phyloP scores from a whole-genome alignment of 2,888 invertebrate genomes.

The Cataglyphis altisquamis region DNA sequence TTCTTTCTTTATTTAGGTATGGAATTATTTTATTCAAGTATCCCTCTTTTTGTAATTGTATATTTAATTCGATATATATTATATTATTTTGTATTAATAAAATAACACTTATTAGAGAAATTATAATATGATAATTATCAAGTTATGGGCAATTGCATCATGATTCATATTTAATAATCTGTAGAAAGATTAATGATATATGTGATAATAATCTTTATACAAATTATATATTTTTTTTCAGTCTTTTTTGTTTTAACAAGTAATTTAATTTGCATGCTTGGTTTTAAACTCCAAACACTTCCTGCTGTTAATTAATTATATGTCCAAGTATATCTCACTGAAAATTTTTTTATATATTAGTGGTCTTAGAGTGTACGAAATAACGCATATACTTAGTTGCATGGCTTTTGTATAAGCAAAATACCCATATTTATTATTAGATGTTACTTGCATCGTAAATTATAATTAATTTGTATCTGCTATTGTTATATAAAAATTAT shows the following conservation, averaged over 20 bases:
- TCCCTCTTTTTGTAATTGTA: not conserved
- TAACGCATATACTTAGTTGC: constrained; percentile 63
- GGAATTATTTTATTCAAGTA: constrained; percentile 14
- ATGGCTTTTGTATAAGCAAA: constrained; percentile 62
- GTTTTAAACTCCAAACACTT: not conserved
- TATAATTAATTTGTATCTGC: constrained; percentile 1
- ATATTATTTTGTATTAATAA: not conserved
- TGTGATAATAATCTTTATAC: not conserved
- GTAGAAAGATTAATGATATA: not conserved
- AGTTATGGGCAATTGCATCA: no score
- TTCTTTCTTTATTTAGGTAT: not conserved
- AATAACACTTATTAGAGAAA: not conserved
- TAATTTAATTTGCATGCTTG: constrained; percentile 35
- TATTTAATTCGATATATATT: not conserved
- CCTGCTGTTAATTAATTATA: constrained; percentile 10
- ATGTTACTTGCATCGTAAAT: constrained; percentile 23
- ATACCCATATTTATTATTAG: constrained; percentile 70
- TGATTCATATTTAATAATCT: no score
- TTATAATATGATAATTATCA: not conserved
- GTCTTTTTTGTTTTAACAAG: not conserved
- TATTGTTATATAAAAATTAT: constrained; percentile 26
- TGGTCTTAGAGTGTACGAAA: constrained; percentile 43
- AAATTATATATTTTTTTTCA: constrained; percentile 22
- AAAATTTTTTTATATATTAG: constrained; percentile 28
- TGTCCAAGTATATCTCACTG: not conserved